These are phyloP conservation scores for Drosophila setosimentum DNA, from an alignment of 2,888 invertebrate genomes.

Conservation along the genomic window DNA sequence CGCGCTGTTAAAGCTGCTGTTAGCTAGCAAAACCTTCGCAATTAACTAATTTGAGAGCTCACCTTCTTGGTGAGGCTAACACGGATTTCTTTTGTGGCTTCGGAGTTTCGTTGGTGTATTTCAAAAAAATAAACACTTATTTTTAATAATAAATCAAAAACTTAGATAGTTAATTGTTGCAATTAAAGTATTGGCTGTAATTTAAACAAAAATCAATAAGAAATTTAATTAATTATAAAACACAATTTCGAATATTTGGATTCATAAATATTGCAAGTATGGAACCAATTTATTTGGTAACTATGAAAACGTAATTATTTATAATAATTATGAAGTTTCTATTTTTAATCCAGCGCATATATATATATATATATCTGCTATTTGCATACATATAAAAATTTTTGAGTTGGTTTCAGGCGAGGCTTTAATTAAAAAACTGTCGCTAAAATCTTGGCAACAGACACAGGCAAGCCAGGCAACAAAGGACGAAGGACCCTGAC, in stretches of 20 bases:
- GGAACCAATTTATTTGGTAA: neutral
- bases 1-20: constrained; percentile 11
- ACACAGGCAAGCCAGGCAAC: constrained; percentile 4
- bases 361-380: neutral
- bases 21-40: neutral
- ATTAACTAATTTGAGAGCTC: neutral
- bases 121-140: neutral
- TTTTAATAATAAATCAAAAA: neutral
- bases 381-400: constrained; percentile 4
- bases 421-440: constrained; percentile 61
- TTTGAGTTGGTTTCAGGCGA: constrained; percentile 9
- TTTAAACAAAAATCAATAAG: neutral
- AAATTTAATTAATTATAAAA: neutral
- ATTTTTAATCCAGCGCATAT: neutral
- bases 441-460: constrained; percentile 29
- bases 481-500: constrained; percentile 44
- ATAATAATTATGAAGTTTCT: neutral
- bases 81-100: neutral
- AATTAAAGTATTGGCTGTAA: neutral
- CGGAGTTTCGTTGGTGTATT: too few relatives aligned
- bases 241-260: neutral
- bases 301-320: neutral
- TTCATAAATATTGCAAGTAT: neutral
- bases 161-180: neutral
- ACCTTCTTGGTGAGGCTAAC: neutral